Base-by-base conservation (phyloP, 1,140 invertebrate species). In the Eurytemora carolleeae region DNA sequence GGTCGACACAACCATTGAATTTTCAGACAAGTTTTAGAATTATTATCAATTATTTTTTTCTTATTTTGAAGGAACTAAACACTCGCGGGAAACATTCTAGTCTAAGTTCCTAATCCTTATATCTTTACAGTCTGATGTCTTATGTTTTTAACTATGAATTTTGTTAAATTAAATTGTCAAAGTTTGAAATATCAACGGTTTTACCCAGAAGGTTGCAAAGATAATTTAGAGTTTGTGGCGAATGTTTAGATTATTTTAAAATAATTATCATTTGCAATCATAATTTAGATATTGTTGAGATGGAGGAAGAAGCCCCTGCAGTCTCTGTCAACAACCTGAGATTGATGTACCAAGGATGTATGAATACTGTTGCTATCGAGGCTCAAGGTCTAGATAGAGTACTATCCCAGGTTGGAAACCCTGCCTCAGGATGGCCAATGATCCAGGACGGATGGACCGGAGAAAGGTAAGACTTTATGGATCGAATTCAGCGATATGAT, bases 271-370 rank as follows among this genome's bases (percentile, higher is more conserved):
- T n/a, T n/a, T n/a, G n/a, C n/a, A n/a, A n/a, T n/a, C n/a, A n/a
- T n/a, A n/a, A n/a, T 24, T 26, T 31, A 62, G 61, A 55, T 17
- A 58, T 58, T 63, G 61, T 63, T 55, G 61, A 63, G 24, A 63
- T 58, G 2, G 57, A 58, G 1, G 57, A 58, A 25, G 1, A 16
- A 24, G 18, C 21, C 18, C 1, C 21, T 17, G 18, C 21, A 24
- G 25, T 24, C 22, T 20, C 31, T 44, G 31, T 44, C n/a, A n/a
- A 7, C 31, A 44, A 44, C 31, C 31, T 44, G 31, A 44, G 31
- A 44, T n/a, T 44, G 31, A 44, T 44, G 31, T 44, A 44, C 31
- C 31, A 44, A n/a, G 31, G 31, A 44, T 44, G 31, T 44, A 44
- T 44, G 31, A n/a, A 44, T 44, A 44, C 31, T 44, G 31, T 15